Conservation (phyloP, 2,113 vertebrate species). For the Ceratotherium simum region DNA sequence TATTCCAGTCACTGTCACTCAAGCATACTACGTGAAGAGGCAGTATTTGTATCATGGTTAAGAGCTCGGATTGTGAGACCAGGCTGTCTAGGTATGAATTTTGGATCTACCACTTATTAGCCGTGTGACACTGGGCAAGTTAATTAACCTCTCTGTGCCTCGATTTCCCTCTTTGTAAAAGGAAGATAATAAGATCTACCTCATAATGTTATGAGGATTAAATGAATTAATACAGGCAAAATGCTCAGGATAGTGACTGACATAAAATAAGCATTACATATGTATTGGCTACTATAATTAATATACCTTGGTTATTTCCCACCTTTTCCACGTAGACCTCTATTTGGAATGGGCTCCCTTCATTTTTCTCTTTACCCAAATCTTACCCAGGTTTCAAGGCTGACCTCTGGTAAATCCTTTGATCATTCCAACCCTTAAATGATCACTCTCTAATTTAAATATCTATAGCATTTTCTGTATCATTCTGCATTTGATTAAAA, state of each 20-base stretch:
- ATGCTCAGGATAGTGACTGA: not conserved
- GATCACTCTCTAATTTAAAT: not conserved
- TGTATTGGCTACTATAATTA: not conserved
- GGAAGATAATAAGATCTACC: not conserved
- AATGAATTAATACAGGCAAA: not conserved
- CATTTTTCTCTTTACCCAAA: constrained; percentile 1
- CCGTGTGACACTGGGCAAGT: not conserved
- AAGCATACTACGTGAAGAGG: not conserved
- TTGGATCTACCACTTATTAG: not conserved
- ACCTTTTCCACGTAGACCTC: not conserved
- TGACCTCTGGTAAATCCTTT: not conserved
- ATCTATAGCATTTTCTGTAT: not conserved
- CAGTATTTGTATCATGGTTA: not conserved
- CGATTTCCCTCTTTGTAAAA: not conserved
- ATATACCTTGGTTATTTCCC: not conserved
- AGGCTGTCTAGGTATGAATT: not conserved
- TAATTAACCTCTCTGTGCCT: constrained; percentile 25
- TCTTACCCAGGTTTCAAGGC: not conserved
- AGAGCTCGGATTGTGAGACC: not conserved
- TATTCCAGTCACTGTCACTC: not conserved
- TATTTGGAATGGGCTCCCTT: not conserved
- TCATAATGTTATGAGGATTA: not conserved
- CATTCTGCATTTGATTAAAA: constrained; percentile 42
- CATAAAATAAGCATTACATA: not conserved
- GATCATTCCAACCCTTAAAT: constrained; percentile 16